Evolutionary conservation across 2,797 vertebrate species (phyloP), one percentile per base, ranked within the genome.

Genomic region (Strix occidentalis): DNA sequence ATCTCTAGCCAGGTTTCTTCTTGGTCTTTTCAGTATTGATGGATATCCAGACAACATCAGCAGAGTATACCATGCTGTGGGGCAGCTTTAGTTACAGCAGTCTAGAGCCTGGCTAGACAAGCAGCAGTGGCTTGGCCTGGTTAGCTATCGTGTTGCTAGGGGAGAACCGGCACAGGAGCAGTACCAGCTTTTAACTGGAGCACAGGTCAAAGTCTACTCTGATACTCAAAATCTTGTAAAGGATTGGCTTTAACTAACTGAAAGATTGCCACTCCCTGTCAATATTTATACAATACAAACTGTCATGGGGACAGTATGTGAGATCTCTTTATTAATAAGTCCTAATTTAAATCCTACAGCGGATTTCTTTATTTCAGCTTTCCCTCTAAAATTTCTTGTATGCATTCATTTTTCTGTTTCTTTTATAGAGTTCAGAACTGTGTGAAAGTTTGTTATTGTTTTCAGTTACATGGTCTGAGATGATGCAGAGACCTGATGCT

Each of bases 121-220:
- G 80, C 16, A 18, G 72, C 39, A 45, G 39, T 37, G 75, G 31
- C 72, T 78, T 26, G 15, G 31, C 50, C 6, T 0, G 1, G 20
- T 51, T 84, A 79, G 48, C 43, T 72, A 19, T 43, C 18, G 0
- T 10, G 25, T 37, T 91, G 51, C 28, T 35, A 16, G 19, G 14
- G 53, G 39, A 93, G 58, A 82, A 16, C 31, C 0, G 0, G 31
- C 43, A 4, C 46, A 70, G 72, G 50, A 58, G 76, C 26, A 7
- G 85, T 79, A 91, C 74, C 58, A 53, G 33, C 21, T 89, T 84
- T 39, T 74, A 33, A 37, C 64, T 72, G 61, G 35, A 89, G 56
- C 50, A 43, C n/a, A 21, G 94, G 91, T 87, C 95, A 95, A 94
- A 95, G 90, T 95, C 87, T 94, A 2, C 58, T 64, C 85, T 74